phyloP scores from a whole-genome alignment of 2,797 vertebrate species.

The Cynopterus sphinx region DNA sequence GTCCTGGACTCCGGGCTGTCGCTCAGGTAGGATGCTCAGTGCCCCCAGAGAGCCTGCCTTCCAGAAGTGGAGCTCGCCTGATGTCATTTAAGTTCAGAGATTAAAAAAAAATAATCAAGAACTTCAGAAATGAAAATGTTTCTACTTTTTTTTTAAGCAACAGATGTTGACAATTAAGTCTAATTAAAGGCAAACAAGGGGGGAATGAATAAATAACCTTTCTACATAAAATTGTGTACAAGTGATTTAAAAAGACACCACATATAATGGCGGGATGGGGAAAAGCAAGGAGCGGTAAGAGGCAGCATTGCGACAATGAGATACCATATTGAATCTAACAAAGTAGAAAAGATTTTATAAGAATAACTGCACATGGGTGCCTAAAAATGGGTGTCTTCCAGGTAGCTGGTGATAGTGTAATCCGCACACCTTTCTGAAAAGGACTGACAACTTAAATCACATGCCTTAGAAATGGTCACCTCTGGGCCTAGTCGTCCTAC shows the following conservation, averaged over 20 bases:
- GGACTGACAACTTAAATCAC: background rate
- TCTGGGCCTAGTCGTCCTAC: background rate
- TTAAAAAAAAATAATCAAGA: background rate
- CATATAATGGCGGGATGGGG: accelerated
- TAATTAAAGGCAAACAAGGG: background rate
- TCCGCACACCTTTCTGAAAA: background rate
- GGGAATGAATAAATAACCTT: background rate
- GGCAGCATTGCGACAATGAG: background rate
- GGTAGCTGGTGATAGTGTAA: background rate
- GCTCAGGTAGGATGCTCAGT: background rate
- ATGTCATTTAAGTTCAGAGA: background rate
- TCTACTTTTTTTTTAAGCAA: background rate
- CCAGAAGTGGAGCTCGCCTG: background rate
- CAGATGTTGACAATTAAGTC: background rate
- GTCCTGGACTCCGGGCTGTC: accelerated
- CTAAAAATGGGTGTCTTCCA: background rate
- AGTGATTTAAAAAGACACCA: background rate
- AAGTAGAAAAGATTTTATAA: background rate
- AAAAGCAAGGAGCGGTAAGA: background rate
- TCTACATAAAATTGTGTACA: background rate
- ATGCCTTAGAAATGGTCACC: background rate
- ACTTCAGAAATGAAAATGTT: background rate
- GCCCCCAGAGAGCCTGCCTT: background rate
- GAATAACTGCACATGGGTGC: background rate
- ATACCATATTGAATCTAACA: background rate